Conservation (phyloP, 2,113 vertebrate species). For the Barnardius zonarius region DNA sequence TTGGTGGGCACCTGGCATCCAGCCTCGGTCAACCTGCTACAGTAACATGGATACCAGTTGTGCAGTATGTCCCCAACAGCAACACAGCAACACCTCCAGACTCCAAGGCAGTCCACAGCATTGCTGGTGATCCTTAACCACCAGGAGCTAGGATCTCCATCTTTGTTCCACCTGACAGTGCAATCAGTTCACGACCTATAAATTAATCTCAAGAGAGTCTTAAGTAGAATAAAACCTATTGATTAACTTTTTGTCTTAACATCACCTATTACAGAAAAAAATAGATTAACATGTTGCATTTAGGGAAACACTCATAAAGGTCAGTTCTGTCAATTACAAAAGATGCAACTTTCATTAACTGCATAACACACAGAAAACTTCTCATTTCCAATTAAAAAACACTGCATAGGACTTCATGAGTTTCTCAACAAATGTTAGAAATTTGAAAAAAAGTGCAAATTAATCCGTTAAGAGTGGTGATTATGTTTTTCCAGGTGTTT, state of each 20-base stretch:
- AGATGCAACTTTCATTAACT: not conserved
- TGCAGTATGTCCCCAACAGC: not conserved
- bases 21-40: not conserved
- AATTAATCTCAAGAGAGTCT: not conserved
- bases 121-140: not conserved
- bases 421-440: conserved; percentile 48
- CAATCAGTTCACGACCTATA: not conserved
- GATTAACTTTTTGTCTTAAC: not conserved
- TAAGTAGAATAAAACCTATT: not conserved
- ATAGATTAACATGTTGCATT: not conserved
- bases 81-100: not conserved
- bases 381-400: conserved; percentile 31
- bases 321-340: not conserved
- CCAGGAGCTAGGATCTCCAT: not conserved
- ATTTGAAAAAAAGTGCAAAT: not conserved
- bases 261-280: not conserved
- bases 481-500: conserved; percentile 64
- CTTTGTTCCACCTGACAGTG: not conserved
- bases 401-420: not conserved
- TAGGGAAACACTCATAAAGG: not conserved
- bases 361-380: not conserved
- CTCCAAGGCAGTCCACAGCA: not conserved
- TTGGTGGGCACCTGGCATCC: not conserved
- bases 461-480: conserved; percentile 63
- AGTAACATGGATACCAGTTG: fast-evolving